Base-by-base conservation (phyloP, 1,140 invertebrate genomes). In the Panagrolaimus sp. region DNA sequence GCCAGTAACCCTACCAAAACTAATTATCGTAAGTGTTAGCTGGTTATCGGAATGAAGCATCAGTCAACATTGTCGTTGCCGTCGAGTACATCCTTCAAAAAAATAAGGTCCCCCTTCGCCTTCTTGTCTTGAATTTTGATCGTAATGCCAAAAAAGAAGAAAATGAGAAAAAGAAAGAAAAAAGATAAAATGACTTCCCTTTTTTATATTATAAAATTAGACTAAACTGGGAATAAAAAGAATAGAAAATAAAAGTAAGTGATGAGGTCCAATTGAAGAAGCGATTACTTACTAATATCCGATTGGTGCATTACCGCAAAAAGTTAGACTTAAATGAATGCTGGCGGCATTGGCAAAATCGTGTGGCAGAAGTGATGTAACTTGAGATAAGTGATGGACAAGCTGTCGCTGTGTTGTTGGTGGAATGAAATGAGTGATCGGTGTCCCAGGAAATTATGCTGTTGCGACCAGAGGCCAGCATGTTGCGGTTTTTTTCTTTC, bases 341-440 rank as follows among this genome's bases (percentile, higher is more conserved):
- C 51, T 16, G 51, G 51, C 51, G 51, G 51, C 51, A 20, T 57
- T 57, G 51, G 51, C 9, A 20, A 25, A 27, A 11, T 57, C 51
- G 51, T 57, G 51, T 57, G 51, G 51, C 51, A 57, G 51, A 57
- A 57, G 51, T 57, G 51, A 57, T 57, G 51, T 57, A 57, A 57
- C 51, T 57, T 57, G 51, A 57, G 51, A 57, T 57, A 57, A 57
- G 51, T 57, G 51, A 57, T 57, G 51, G 51, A 57, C 51, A 57
- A 57, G 51, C 51, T 57, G 51, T 57, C 51, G 51, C 51, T 25
- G 51, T 57, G 51, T 57, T 57, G 51, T 57, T 57, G 51, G 51
- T 57, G 51, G 51, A 57, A 16, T 57, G 51, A 57, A 27, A 57
- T 57, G 51, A 57, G 51, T 57, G 51, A 57, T 57, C 51, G 20